A percentile compares a stretch with the other conserved stretches of the same genome.
Evolutionary conservation across 1,140 invertebrate genomes (phyloP).

Genomic region (Drosophila subpulchrella): DNA sequence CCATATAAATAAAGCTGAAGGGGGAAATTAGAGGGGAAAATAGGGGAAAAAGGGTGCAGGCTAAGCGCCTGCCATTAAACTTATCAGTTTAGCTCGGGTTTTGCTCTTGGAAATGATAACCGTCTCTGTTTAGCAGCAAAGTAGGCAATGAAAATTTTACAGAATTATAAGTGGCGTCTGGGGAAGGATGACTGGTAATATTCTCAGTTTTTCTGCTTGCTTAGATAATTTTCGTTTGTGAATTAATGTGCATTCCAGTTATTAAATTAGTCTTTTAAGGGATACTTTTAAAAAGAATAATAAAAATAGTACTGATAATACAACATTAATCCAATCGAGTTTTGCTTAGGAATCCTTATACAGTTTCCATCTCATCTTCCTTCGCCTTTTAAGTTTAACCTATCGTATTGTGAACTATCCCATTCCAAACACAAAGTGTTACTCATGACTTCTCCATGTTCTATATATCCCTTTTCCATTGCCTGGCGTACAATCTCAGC

Average conservation of each 20-base stretch:
- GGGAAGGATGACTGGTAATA: conserved; percentile 11
- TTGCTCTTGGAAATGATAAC: conserved; percentile 4
- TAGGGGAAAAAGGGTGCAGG: conserved; percentile 12
- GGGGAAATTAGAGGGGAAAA: conserved; percentile 10
- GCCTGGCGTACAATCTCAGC: conserved; percentile 12
- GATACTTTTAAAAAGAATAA: too few species aligned
- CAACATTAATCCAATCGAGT: not conserved
- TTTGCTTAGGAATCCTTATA: too few species aligned
- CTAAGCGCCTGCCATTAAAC: conserved; percentile 33
- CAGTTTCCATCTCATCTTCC: not conserved
- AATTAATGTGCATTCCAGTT: not conserved
- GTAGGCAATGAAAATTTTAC: conserved; percentile 20
- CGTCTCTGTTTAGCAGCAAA: conserved; percentile 9
- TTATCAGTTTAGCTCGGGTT: conserved; percentile 29
- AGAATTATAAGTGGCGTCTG: conserved; percentile 5
- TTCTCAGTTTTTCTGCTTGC: not conserved
- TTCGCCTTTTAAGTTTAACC: too few species aligned
- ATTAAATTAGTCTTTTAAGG: not conserved
- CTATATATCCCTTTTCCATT: not conserved
- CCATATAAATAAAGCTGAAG: conserved; percentile 28
- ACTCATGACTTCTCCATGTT: too few species aligned
- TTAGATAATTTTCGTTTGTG: not conserved
- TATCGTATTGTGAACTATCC: not conserved
- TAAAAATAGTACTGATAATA: too few species aligned
- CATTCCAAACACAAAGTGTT: not conserved